A percentile compares a stretch with the other conserved stretches of the same genome.
Conservation (phyloP, 2,797 vertebrate species). For the Aplochiton taeniatus region DNA sequence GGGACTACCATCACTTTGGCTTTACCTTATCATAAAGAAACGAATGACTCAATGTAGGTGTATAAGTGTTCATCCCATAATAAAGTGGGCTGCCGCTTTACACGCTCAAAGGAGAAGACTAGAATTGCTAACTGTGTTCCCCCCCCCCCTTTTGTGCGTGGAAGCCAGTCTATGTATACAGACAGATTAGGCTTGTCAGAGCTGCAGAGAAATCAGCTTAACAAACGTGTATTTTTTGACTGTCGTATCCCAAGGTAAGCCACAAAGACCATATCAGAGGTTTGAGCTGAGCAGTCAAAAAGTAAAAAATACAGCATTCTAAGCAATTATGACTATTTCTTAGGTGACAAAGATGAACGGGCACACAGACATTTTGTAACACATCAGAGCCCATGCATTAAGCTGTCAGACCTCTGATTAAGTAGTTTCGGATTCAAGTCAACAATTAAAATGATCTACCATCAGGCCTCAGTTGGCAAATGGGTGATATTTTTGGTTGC, state of each 20-base stretch:
- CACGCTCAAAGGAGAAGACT: constrained; percentile 31
- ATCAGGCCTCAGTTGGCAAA: constrained; percentile 1
- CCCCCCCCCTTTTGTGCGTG: background rate
- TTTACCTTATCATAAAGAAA: constrained; percentile 52
- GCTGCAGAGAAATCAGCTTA: no score
- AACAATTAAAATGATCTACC: constrained; percentile 12
- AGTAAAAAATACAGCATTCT: background rate
- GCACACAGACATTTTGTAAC: background rate
- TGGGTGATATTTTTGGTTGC: no score
- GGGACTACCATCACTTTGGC: constrained; percentile 42
- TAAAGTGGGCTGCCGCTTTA: background rate
- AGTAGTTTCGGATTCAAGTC: background rate
- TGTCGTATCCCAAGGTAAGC: no score
- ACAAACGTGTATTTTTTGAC: no score
- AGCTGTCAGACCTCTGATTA: background rate
- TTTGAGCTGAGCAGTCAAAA: background rate
- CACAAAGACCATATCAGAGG: no score
- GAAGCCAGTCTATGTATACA: no score
- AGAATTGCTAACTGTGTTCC: constrained; percentile 1
- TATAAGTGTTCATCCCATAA: constrained; percentile 45
- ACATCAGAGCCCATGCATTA: background rate
- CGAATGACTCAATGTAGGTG: constrained; percentile 46
- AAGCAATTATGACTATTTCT: background rate
- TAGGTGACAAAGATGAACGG: constrained; percentile 1
- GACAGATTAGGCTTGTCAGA: no score